These are phyloP conservation scores for Saguinus midas DNA, from an alignment of 2,113 vertebrate genomes.

Conservation along the genomic window DNA sequence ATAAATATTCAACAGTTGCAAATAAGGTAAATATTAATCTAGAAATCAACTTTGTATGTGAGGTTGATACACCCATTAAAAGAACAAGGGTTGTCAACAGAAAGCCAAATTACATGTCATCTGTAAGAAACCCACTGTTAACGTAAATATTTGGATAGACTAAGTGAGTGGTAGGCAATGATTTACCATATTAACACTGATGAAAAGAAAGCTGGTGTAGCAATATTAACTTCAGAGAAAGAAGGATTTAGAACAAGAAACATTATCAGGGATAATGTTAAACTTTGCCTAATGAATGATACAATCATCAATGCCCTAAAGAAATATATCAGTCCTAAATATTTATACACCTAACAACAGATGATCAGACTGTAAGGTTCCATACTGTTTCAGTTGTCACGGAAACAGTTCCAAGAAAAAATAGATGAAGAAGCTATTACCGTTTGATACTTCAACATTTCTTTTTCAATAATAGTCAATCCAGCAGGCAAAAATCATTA, in stretches of 20 bases:
- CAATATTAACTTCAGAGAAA: not conserved
- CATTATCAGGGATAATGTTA: not conserved
- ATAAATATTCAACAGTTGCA: not conserved
- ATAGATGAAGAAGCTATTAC: not conserved
- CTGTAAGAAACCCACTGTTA: not conserved
- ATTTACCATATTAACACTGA: not conserved
- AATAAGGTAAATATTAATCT: not conserved
- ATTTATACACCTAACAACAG: not conserved
- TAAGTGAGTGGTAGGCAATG: not conserved
- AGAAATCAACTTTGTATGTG: not conserved
- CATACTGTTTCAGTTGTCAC: too few species aligned
- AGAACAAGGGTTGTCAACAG: not conserved
- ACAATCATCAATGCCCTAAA: too few species aligned
- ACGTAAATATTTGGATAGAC: not conserved
- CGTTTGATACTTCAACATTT: not conserved
- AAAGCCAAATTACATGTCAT: not conserved
- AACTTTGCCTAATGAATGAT: not conserved
- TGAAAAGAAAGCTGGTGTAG: not conserved
- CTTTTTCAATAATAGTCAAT: not conserved
- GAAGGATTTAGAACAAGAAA: not conserved
- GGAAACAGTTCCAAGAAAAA: not conserved
- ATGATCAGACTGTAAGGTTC: not conserved
- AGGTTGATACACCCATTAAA: not conserved
- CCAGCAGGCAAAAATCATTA: not conserved
- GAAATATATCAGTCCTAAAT: not conserved